Evolutionary conservation across 2,888 invertebrate genomes (phyloP).

Genomic region (Sicus ferrugineus): DNA sequence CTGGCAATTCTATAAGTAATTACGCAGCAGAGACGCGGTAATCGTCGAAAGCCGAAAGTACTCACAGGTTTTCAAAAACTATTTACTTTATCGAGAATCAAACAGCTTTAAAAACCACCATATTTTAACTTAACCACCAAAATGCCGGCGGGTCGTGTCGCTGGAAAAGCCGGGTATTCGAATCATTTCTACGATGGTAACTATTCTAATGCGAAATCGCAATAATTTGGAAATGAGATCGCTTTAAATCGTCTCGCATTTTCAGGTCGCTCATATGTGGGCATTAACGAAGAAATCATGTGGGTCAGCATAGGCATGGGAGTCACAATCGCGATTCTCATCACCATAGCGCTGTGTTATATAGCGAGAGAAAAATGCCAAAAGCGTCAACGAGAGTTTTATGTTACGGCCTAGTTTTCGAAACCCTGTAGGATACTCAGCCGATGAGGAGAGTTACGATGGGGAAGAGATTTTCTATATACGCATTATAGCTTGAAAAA

Average conservation of each 20-base stretch:
- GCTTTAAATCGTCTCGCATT: slow-evolving; percentile 30
- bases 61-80: background rate
- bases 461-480: too few relatives aligned
- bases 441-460: too few relatives aligned
- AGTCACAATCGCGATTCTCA: slow-evolving; percentile 76
- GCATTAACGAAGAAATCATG: slow-evolving; percentile 87
- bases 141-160: slow-evolving; percentile 65
- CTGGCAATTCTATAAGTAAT: too few relatives aligned
- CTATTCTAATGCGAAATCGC: slow-evolving; percentile 21
- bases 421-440: too few relatives aligned
- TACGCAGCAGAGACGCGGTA: too few relatives aligned
- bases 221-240: background rate
- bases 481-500: too few relatives aligned
- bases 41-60: background rate
- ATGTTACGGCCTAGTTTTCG: slow-evolving; percentile 72
- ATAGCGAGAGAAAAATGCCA: slow-evolving; percentile 82
- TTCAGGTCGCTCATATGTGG: slow-evolving; percentile 82
- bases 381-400: slow-evolving; percentile 76
- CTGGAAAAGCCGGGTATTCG: slow-evolving; percentile 64
- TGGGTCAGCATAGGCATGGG: slow-evolving; percentile 83
- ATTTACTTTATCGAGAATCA: background rate
- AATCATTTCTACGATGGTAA: slow-evolving; percentile 63
- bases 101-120: slow-evolving; percentile 12
- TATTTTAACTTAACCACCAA: slow-evolving; percentile 36
- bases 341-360: slow-evolving; percentile 83